Base-by-base conservation (phyloP, 1,140 invertebrate genomes). In the Nephotettix cincticeps region DNA sequence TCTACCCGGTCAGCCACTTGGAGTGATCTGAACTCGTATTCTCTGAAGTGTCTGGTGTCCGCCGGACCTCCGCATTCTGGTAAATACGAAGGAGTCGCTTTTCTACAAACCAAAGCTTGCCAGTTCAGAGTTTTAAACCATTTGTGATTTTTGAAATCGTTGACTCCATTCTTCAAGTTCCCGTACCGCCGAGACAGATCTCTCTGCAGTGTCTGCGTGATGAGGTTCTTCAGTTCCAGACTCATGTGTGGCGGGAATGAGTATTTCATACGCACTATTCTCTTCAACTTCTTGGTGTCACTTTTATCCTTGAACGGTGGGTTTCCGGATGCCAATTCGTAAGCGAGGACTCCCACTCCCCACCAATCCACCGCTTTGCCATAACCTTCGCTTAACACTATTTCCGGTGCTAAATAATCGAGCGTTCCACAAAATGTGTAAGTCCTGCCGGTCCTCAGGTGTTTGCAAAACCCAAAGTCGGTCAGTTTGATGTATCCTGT, bases 281-380 rank as follows among this genome's bases (percentile, higher is more conserved):
- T 91, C 78, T 96, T 94, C 82, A 97, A 98, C 36, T 97, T 93
- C 77, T 92, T 92, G 85, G 95, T 93, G 0, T 90, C 91, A 72
- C 94, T 90, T 19, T 88, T 86, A 1, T 90, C 86, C 70, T 89
- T 92, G 79, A 98, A 97, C 0, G 95, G 95, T 0, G 92, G 87
- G 76, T 88, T 90, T 0, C 93, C 92, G 11, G 91, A 88, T 68
- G 90, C 89, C 89, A 95, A 92, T 81, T 95, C 93, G 80, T 86
- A 94, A 3, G 94, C 80, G 1, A 98, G 82, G 0, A 98, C 91
- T 0, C 95, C 96, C 58, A 96, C 89, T 11, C 94, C 93, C 96
- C 95, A 98, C 95, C 95, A 98, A 77, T 99, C 97, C 0, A 98
- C 96, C 1, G 95, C 92, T 78, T 93, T 94, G 63, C 96, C 95